Evolutionary conservation across 2,797 vertebrate genomes (phyloP).

Genomic region (Danio aesculapii): DNA sequence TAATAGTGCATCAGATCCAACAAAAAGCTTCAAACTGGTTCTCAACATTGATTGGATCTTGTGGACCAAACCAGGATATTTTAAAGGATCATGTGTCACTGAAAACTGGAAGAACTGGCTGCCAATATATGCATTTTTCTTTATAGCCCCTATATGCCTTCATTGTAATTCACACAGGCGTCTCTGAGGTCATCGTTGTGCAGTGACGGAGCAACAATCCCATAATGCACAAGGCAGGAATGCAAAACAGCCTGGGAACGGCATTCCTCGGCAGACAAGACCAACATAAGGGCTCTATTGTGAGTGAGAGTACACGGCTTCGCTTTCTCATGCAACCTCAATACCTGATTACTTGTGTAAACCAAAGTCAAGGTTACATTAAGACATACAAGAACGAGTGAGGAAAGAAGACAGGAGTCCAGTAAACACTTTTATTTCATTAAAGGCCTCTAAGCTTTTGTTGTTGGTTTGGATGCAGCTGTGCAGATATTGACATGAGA

Average conservation of each 20-base stretch:
- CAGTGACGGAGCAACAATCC: constrained; percentile 40
- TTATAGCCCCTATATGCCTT: background rate
- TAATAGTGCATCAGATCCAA: no score
- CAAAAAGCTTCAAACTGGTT: no score
- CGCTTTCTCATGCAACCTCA: background rate
- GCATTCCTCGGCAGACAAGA: constrained; percentile 53
- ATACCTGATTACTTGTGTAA: constrained; percentile 3
- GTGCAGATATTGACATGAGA: constrained; percentile 8
- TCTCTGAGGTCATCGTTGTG: constrained; percentile 27
- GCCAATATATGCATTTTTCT: no score
- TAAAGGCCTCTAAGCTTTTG: background rate
- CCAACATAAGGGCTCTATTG: constrained; percentile 56
- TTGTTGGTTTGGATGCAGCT: constrained; percentile 31
- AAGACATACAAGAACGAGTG: background rate
- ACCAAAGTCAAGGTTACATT: constrained; percentile 27
- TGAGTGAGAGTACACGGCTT: background rate
- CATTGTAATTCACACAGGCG: background rate
- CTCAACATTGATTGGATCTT: no score
- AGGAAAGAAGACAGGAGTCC: background rate
- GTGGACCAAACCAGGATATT: no score
- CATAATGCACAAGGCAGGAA: constrained; percentile 55
- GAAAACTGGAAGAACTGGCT: no score
- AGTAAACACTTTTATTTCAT: constrained; percentile 12
- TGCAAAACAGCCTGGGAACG: constrained; percentile 58
- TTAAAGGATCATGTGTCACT: no score